Base-by-base conservation (phyloP, 2,888 invertebrate species). In the Pollenia angustigena region DNA sequence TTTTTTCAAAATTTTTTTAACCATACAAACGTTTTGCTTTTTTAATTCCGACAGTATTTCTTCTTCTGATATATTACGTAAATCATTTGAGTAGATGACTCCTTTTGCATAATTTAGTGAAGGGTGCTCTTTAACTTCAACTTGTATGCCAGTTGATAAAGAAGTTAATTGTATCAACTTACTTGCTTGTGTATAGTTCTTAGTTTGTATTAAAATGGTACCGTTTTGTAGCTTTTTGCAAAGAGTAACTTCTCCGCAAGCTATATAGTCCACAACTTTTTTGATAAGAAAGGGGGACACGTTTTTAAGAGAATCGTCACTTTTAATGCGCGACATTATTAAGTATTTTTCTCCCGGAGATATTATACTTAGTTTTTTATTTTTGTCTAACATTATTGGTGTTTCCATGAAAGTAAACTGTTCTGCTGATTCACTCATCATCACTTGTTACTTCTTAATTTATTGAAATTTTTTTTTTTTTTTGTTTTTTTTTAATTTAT, bases 211-310 rank as follows among this genome's bases (percentile, higher is more conserved):
- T 16, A 85, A 54, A 11, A 85, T 32, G 9, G n/a, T 74, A 18
- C 85, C 85, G 50, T 79, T 58, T 6, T 42, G 18, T 8, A 79
- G 60, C 23, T 85, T 85, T 79, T 79, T 85, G 44, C 78, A 78
- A 10, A 6, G 48, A n/a, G 52, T 40, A 9, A 86, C 74, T 75
- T 86, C 81, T 11, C 76, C 60, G 18, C 54, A 69, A 46, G 18
- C n/a, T 16, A 50, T n/a, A n/a, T 46, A 44, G 42, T 83, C 80
- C 1, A 83, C 68, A 10, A 75, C 68, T 62, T 81, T 87, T 78
- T 84, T 84, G 18, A 87, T 76, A 48, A 84, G 8, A 11, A 87
- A 84, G 6, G 76, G 83, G n/a, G 84, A 87, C 1, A 83, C 80
- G 23, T 78, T 6, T 2, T n/a, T 54, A 10, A n/a, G 32, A 32